Evolutionary conservation across 2,797 vertebrate species (phyloP).

Genomic region (Leucoraja ocellata): DNA sequence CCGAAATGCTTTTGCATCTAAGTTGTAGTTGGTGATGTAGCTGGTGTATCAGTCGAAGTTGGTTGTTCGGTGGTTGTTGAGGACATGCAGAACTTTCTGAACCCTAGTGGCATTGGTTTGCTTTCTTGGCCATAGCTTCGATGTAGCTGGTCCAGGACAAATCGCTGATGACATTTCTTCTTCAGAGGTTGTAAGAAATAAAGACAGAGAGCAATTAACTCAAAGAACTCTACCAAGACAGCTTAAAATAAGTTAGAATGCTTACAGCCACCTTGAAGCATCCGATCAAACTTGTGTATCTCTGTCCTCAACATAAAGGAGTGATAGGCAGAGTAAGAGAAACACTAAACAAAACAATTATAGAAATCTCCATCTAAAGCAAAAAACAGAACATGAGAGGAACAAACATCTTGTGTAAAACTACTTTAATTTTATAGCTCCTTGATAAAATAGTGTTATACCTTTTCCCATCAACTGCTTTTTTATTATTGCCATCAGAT

Average conservation of each 20-base stretch:
- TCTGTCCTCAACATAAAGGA: background rate
- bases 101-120: no score
- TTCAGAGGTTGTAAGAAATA: no score
- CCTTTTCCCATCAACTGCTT: background rate
- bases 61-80: no score
- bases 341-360: background rate
- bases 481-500: constrained; percentile 31
- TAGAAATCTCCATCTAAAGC: background rate
- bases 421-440: constrained; percentile 12
- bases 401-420: background rate
- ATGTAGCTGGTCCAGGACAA: no score
- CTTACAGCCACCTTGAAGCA: background rate
- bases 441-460: background rate
- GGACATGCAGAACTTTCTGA: no score
- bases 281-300: background rate
- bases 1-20: background rate
- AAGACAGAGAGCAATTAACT: no score
- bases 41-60: no score
- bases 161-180: no score
- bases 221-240: background rate
- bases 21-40: no score
- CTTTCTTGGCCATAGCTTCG: no score
- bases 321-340: background rate
- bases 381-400: background rate
- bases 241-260: background rate